Base-by-base conservation (phyloP, 2,888 invertebrate genomes). In the Philaethria dido region DNA sequence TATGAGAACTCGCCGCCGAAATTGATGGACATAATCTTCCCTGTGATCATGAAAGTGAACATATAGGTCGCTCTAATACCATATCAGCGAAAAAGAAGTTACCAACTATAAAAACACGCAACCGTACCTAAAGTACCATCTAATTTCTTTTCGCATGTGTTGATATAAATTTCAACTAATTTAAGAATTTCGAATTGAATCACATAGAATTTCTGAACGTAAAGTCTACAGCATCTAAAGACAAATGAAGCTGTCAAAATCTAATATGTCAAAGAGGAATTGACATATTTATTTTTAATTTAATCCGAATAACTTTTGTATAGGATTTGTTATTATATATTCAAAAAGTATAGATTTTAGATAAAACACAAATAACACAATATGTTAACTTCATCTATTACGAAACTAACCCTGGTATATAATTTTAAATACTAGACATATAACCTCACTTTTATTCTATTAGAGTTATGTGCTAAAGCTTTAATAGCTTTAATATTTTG, bases 351-450 rank as follows among this genome's bases (percentile, higher is more conserved):
- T 6, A 14, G 18, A 11, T n/a, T n/a, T n/a, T n/a, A n/a, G n/a
- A n/a, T n/a, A 11, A n/a, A 33, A 1, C 5, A 6, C 5, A 54
- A 18, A 18, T 60, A 14, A 18, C 3, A 14, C 16, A 25, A 29
- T 59, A 74, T 36, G 54, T 88, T 88, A 88, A 85, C 80, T 78
- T 25, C 64, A 29, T 72, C 83, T 57, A 62, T 86, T 13, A 68
- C 81, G 14, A 88, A 85, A 80, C 42, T 85, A 50, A 80, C 78
- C 1, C 83, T 85, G 81, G 89, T 89, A 71, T 55, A 18, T 11
- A 59, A 18, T 16, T 8, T n/a, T 8, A 47, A 11, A 45, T 47
- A 16, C n/a, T 13, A 54, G 36, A 50, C 47, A 36, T 62, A 69
- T 62, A 69, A 62, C 63, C 54, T 66, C 39, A 67, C 59, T 52